These are phyloP conservation scores for Chamaea fasciata DNA, from an alignment of 2,113 vertebrate genomes.

Conservation along the genomic window DNA sequence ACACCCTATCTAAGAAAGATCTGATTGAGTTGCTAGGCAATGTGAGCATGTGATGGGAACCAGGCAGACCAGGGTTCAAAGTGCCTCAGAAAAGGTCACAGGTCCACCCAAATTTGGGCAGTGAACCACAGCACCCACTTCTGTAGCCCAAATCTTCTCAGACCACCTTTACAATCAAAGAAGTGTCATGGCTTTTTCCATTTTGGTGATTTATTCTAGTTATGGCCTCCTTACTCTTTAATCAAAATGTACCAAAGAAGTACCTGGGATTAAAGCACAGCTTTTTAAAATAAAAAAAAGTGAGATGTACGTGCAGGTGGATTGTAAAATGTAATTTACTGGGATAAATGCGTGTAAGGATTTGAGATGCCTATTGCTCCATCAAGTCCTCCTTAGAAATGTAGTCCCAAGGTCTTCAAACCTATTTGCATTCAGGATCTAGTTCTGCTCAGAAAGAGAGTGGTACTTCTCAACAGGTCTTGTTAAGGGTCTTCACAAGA, in stretches of 20 bases:
- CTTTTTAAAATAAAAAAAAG: background rate
- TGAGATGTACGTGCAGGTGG: accelerated
- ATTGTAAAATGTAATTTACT: background rate
- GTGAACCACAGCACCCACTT: background rate
- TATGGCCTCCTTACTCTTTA: background rate
- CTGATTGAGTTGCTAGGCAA: background rate
- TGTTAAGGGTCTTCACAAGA: background rate
- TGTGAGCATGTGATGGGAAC: background rate
- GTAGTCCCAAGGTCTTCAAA: background rate
- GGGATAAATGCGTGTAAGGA: background rate
- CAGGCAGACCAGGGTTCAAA: background rate
- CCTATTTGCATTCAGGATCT: background rate
- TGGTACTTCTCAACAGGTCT: background rate
- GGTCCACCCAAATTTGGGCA: background rate
- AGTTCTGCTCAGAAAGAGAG: background rate
- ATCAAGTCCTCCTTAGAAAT: background rate
- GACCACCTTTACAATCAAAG: background rate
- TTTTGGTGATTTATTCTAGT: background rate
- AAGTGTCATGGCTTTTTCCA: background rate
- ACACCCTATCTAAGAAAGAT: background rate
- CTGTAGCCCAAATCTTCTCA: background rate
- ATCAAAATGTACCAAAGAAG: background rate
- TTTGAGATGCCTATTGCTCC: background rate
- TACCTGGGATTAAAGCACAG: background rate
- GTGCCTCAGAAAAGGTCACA: background rate